Base-by-base conservation (phyloP, 2,888 invertebrate genomes). In the Argyra leucocephala region DNA sequence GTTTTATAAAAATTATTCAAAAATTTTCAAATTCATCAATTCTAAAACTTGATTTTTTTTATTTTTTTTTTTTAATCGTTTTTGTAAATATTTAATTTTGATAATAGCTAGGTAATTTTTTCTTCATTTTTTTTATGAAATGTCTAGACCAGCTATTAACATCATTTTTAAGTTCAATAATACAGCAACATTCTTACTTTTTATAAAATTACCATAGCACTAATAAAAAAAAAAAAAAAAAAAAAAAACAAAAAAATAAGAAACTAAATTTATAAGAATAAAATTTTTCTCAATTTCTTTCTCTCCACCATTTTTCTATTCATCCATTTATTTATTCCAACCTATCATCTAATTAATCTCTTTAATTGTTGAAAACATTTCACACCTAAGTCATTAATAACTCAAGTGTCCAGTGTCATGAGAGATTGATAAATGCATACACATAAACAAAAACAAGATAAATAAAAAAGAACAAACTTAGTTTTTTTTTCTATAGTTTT, bases 361-460 rank as follows among this genome's bases (percentile, higher is more conserved):
- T 48, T 48, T 48, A 48, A 48, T 48, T 48, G 48, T 48, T 48
- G 48, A 48, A 48, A 48, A 48, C 48, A 48, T 48, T 48, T 48
- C 48, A 48, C 48, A 48, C 48, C 48, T 48, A 48, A 48, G 48
- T 48, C 48, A 48, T 48, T 48, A 48, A 48, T 48, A 48, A 48
- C 48, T 48, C 48, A 48, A 48, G 48, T 48, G 48, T 48, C 48
- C 48, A 48, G 3, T 48, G 48, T 48, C 48, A 48, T 48, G 48
- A 48, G 7, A 48, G 48, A 48, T 48, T 48, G 48, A 48, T 48
- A 48, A 48, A 48, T 48, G 48, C 48, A 48, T 48, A 48, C 18
- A 48, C 3, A 48, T 48, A 18, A 2, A 48, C 18, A 48, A 1
- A 48, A 48, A 48, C 2, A 48, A 12, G 18, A 48, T 2, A 48